Conservation (phyloP, 2,113 vertebrate genomes). For the Cairina moschata region DNA sequence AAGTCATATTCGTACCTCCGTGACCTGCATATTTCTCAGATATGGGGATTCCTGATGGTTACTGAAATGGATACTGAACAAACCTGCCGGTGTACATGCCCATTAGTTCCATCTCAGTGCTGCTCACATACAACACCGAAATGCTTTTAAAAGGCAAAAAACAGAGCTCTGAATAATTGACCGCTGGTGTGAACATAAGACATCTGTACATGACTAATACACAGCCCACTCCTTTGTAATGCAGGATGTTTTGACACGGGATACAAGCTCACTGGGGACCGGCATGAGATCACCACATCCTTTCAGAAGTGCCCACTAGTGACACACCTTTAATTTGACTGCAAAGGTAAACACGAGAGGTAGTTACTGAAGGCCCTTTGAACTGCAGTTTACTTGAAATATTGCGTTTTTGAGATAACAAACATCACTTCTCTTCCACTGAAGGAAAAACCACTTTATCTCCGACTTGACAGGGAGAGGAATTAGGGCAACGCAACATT, state of each 20-base stretch:
- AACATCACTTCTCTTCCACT: neutral
- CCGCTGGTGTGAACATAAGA: neutral
- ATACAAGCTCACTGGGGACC: neutral
- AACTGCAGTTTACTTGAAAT: neutral
- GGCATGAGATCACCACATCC: neutral
- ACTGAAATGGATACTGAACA: neutral
- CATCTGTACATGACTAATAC: neutral
- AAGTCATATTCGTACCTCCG: neutral
- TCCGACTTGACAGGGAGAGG: neutral
- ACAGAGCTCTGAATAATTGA: neutral
- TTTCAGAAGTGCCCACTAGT: neutral
- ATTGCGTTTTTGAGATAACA: neutral
- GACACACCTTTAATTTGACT: neutral
- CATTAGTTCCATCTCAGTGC: neutral
- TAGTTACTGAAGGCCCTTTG: neutral
- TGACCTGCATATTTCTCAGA: neutral
- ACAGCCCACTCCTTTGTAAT: neutral
- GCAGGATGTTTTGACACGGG: neutral
- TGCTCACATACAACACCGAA: neutral
- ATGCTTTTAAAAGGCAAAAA: conserved; percentile 5
- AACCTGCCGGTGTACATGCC: neutral
- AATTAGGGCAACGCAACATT: neutral
- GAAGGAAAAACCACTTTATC: neutral
- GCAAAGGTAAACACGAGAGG: neutral
- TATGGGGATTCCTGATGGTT: neutral